Base-by-base conservation (phyloP, 2,797 vertebrate species). In the Garrulus glandarius region DNA sequence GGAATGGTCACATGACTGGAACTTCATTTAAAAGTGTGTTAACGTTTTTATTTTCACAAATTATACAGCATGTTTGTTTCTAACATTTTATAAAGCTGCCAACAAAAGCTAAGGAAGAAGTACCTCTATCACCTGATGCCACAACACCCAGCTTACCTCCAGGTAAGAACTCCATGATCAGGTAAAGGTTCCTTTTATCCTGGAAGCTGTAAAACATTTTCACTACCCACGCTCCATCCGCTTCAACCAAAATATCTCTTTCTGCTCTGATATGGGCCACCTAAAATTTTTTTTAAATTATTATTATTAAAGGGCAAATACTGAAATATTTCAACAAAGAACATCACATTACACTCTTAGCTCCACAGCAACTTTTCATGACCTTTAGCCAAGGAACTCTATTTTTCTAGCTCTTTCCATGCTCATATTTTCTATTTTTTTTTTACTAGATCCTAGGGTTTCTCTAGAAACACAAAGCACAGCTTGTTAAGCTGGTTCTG, bases 181-280 rank as follows among this genome's bases (percentile, higher is more conserved):
- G 98, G 97, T 99, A 99, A 81, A 99, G 99, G 97, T 99, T 99
- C 96, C 99, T 98, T 97, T 99, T 99, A 97, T 99, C 99, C 97
- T 99, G 99, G 95, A 99, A 99, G 98, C 99, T 99, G 98, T 99
- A 99, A 97, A 99, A 99, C 99, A 99, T 99, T 98, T 99, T 99
- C 70, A 99, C 99, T 80, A 99, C 99, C 99, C 99, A 99, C 71
- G 99, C 99, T 26, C 99, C 99, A 83, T 99, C 99, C 0, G 99
- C 99, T 98, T 99, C 99, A 87, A 99, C 99, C 79, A 99, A 98
- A 92, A 99, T 99, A 95, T 99, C 99, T 96, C 99, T 98, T 97
- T 99, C 99, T 26, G 99, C 99, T 90, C 99, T 98, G 91, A 99
- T 99, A 72, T 99, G 99, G 79, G 99, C 99, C 16, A 99, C 99